Conservation (phyloP, 2,888 invertebrate genomes). For the Tolmerus cingulatus region DNA sequence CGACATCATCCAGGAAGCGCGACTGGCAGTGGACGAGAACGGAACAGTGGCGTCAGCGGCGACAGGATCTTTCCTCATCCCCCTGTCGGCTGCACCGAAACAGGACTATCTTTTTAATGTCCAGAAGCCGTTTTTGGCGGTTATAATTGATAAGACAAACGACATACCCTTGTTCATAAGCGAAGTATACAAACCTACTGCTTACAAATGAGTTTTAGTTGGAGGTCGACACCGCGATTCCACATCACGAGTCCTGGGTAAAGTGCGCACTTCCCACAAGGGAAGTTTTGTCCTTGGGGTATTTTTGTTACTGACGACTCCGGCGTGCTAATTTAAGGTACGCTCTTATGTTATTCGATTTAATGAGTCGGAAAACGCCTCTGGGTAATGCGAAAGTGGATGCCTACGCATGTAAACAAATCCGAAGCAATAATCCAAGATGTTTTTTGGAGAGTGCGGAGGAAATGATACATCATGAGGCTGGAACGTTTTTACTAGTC, state of each 20-base stretch:
- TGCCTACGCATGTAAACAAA: neutral
- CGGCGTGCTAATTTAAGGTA: neutral
- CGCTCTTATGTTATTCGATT: neutral
- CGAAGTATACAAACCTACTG: constrained; percentile 64
- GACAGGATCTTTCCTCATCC: constrained; percentile 64
- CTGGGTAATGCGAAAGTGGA: neutral
- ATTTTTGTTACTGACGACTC: neutral
- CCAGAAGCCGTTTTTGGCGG: constrained; percentile 66
- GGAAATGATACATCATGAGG: neutral
- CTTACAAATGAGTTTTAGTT: neutral
- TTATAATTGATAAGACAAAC: constrained; percentile 65
- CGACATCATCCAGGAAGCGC: constrained; percentile 65
- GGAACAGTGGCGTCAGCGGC: constrained; percentile 66
- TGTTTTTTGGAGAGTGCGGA: neutral
- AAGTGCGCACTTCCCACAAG: neutral
- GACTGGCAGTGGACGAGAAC: constrained; percentile 66
- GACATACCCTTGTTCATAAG: constrained; percentile 66
- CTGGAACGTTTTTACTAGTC: neutral
- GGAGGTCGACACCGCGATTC: neutral
- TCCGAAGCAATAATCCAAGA: neutral
- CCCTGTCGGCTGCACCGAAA: constrained; percentile 63
- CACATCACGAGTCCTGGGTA: neutral
- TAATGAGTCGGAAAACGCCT: neutral
- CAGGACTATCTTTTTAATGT: constrained; percentile 59
- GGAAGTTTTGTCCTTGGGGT: neutral